These are phyloP conservation scores for Jaculus jaculus DNA, from an alignment of 2,113 vertebrate genomes.

Conservation along the genomic window DNA sequence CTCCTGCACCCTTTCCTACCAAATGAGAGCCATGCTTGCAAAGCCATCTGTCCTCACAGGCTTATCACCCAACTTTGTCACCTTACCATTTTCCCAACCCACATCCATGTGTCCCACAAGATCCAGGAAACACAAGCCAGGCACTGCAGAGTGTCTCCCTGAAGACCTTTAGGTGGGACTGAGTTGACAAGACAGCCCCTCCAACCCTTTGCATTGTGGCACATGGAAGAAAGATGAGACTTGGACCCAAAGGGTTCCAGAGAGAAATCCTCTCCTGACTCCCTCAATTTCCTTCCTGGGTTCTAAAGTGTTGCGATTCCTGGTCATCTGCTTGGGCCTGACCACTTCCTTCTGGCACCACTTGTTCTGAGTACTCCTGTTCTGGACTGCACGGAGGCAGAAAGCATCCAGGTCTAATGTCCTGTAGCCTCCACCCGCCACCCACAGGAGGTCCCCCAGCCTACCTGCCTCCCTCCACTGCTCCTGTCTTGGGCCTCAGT, in stretches of 20 bases:
- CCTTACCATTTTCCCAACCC: not conserved
- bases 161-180: not conserved
- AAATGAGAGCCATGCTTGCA: not conserved
- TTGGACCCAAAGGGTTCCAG: not conserved
- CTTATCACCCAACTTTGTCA: not conserved
- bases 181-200: not conserved
- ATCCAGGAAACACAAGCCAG: not conserved
- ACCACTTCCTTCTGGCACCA: not conserved
- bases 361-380: not conserved
- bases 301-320: not conserved
- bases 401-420: not conserved
- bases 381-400: not conserved
- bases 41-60: fast-evolving
- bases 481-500: not conserved
- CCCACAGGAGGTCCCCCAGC: too few relatives aligned
- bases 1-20: not conserved
- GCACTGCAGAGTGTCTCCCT: not conserved
- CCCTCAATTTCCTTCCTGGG: not conserved
- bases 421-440: too few relatives aligned
- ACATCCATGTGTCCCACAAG: not conserved
- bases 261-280: not conserved
- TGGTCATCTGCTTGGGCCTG: not conserved
- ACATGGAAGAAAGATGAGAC: not conserved
- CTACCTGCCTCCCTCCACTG: too few relatives aligned
- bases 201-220: not conserved